These are phyloP conservation scores for Oryzias curvinotus DNA, from an alignment of 2,113 vertebrate species.

Conservation along the genomic window DNA sequence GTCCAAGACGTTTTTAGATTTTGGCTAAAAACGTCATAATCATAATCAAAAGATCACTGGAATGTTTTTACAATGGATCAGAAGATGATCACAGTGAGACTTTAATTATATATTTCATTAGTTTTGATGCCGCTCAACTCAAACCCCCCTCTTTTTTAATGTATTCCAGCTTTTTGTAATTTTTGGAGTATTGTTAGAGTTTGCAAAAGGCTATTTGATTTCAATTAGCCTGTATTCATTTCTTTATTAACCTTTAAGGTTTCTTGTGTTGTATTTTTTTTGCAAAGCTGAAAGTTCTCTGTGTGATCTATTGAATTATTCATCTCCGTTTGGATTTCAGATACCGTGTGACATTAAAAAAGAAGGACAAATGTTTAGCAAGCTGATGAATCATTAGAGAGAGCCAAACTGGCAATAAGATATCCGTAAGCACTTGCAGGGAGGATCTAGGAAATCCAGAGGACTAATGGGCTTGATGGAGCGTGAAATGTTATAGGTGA, in stretches of 20 bases:
- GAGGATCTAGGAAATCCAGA: slow-evolving; percentile 66
- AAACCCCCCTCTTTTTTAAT: slow-evolving; percentile 30
- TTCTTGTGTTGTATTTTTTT: background rate
- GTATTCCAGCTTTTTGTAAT: slow-evolving; percentile 39
- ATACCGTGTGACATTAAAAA: slow-evolving; percentile 33
- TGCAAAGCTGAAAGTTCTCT: slow-evolving; percentile 31
- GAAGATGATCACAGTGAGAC: too few relatives aligned
- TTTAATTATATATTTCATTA: too few relatives aligned
- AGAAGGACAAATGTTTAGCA: slow-evolving; percentile 36
- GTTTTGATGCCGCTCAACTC: too few relatives aligned
- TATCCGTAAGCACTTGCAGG: slow-evolving; percentile 58
- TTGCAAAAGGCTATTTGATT: too few relatives aligned
- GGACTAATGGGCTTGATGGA: slow-evolving; percentile 68
- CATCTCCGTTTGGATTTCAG: slow-evolving; percentile 8
- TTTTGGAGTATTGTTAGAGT: too few relatives aligned
- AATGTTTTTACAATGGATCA: too few relatives aligned
- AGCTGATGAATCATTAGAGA: slow-evolving; percentile 50
- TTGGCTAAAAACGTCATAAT: too few relatives aligned
- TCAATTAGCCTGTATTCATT: too few relatives aligned
- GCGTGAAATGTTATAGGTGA: slow-evolving; percentile 66
- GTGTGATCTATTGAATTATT: slow-evolving; percentile 30
- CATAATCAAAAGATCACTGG: too few relatives aligned
- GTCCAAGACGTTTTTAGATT: too few relatives aligned
- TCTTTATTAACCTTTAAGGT: slow-evolving; percentile 9
- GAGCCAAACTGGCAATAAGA: slow-evolving; percentile 38